Base-by-base conservation (phyloP, 2,888 invertebrate species). In the Serripes groenlandicus region DNA sequence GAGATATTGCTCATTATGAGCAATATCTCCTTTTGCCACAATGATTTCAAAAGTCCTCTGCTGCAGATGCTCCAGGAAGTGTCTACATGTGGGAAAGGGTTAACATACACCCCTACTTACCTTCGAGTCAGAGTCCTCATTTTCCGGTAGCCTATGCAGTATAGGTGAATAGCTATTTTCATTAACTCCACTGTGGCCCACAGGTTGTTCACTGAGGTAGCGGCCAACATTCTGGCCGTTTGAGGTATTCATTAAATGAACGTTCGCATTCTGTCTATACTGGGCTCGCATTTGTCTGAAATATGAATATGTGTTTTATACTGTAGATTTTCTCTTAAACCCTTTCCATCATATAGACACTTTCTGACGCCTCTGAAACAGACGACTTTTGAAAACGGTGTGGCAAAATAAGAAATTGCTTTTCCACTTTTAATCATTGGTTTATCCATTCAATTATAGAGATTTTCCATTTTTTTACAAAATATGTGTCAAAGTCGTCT, bases 101-200 rank as follows among this genome's bases (percentile, higher is more conserved):
- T 42, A 7, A 42, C 42, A 42, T 42, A 42, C 15, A 42, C 9
- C 21, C 5, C n/a, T 2, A 66, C 42, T 49, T 69, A 81, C 81
- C 73, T 81, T 81, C 21, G 81, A 52, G 73, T 77, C 81, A 4
- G 69, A 81, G 37, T 73, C 42, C 37, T 68, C 32, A 42, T 81
- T 81, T 37, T 81, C 77, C 26, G 56, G 62, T 37, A 77, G 35
- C 23, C 68, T 15, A 3, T 32, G 26, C 15, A 77, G 28, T 18
- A 81, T 69, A 3, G 81, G 77, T 2, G 77, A 76, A 37, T 76
- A 77, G 26, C 77, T 58, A 30, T 37, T 23, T n/a, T 66, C 66
- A 56, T 56, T 30, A 52, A 4, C 64, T 28, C 9, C 49, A 28
- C 1, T 32, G 18, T 11, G n/a, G 23, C n/a, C 64, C 21, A 9